Percentiles rank a stretch among this genome's conserved stretches.
Conservation (phyloP, 1,140 invertebrate genomes). For the Teleopsis dalmanni region DNA sequence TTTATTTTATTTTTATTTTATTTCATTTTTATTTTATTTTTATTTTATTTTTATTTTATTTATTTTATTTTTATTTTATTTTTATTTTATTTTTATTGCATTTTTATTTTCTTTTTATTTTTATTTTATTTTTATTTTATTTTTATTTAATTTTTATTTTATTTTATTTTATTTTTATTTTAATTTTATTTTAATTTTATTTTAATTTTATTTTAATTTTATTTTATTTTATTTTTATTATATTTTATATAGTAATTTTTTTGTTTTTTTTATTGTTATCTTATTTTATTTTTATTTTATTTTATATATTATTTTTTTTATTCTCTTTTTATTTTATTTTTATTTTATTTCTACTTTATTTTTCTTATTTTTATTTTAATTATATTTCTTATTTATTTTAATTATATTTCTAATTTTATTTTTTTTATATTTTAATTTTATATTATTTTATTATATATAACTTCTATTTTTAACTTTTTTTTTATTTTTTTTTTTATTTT, state of each 20-base stretch:
- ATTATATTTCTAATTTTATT: not conserved
- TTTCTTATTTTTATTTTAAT: slow-evolving; percentile 12
- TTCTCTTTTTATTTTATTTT: not conserved
- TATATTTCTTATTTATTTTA: not conserved
- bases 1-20: too few relatives aligned
- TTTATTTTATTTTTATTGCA: not conserved
- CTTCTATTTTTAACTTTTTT: too few relatives aligned
- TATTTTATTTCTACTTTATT: not conserved
- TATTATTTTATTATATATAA: too few relatives aligned
- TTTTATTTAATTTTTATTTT: not conserved
- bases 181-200: not conserved
- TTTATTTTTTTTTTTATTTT: too few relatives aligned
- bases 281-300: slow-evolving; percentile 2
- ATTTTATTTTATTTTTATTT: not conserved
- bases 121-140: not conserved
- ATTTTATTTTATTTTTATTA: not conserved
- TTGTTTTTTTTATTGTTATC: not conserved
- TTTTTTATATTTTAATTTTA: too few relatives aligned
- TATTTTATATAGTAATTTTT: slow-evolving; percentile 15
- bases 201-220: not conserved
- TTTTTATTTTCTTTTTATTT: too few relatives aligned
- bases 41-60: not conserved
- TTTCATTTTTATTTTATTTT: too few relatives aligned
- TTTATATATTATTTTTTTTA: slow-evolving; percentile 13
- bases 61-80: not conserved